Evolutionary conservation across 2,113 vertebrate species (phyloP), one percentile per base, ranked within the genome.

Genomic region (Trichomycterus rosablanca): DNA sequence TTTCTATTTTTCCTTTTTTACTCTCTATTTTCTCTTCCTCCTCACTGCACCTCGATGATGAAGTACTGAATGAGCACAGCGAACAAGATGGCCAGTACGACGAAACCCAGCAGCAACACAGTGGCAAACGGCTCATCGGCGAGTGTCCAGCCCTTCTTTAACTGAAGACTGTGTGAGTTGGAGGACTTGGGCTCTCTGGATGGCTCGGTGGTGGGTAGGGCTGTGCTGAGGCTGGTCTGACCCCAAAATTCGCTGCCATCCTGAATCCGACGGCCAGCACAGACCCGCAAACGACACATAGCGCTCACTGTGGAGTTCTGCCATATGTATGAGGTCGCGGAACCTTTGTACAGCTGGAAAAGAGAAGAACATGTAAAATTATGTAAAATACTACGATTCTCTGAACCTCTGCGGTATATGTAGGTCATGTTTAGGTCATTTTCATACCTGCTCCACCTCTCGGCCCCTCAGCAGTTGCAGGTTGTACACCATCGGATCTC

Each of bases 401-500:
- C n/a, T n/a, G n/a, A n/a, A n/a, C n/a, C n/a, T n/a, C n/a, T n/a
- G n/a, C n/a, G n/a, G n/a, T n/a, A n/a, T n/a, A n/a, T n/a, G n/a
- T n/a, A n/a, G n/a, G n/a, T n/a, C n/a, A 14, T 7, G 14, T 7
- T 28, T 15, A 8, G 5, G 1, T 7, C 5, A 4, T 10, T 9
- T 19, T 1, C 30, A 44, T 85, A 91, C 89, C 87, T 88, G 80
- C 58, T 90, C 83, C 56, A 80, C 72, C 65, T 87, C 85, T 75
- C 84, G 85, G 48, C 86, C 87, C 60, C 68, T 80, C 75, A 77
- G 72, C 37, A 90, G 75, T 53, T 89, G 89, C 74, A 91, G 81
- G 61, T 73, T 85, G 77, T 90, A 91, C 81, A 91, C 74, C 70
- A 91, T 82, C 62, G 84, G 71, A 71, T 91, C 88, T 74, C 86